These are phyloP conservation scores for Lasioglossum zephyrum DNA, from an alignment of 2,888 invertebrate genomes.

Conservation along the genomic window DNA sequence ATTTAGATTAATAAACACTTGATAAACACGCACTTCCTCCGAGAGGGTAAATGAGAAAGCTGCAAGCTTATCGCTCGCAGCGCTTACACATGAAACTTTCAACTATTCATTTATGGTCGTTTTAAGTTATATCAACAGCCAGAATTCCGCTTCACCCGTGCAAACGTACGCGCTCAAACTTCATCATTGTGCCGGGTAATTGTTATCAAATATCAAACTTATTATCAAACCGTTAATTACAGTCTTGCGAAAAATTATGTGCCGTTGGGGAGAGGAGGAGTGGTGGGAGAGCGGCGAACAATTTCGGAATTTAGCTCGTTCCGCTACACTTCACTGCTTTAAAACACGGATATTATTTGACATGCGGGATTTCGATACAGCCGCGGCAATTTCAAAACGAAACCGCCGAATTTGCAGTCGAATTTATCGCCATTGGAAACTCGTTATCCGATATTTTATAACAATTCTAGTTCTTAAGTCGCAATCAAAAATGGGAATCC, in stretches of 20 bases:
- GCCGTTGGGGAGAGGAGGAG: neutral
- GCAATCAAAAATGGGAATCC: no score
- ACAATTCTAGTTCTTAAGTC: no score
- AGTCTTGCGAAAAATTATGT: conserved; percentile 27
- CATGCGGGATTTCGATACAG: neutral
- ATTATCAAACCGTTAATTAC: conserved; percentile 39
- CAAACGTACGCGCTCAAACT: neutral
- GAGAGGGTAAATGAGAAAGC: conserved; percentile 20
- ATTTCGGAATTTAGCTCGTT: neutral
- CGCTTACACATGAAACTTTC: conserved; percentile 11
- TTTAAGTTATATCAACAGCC: conserved; percentile 49
- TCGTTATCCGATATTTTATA: neutral
- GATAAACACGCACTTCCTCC: neutral
- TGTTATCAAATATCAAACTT: conserved; percentile 36
- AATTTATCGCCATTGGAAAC: neutral
- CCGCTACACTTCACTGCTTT: neutral
- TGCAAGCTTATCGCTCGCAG: conserved; percentile 30
- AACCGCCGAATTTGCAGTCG: neutral
- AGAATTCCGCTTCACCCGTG: conserved; percentile 26
- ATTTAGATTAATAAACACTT: conserved; percentile 3
- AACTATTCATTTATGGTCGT: conserved; percentile 52
- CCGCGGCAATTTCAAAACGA: no score
- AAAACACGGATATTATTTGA: conserved; percentile 17
- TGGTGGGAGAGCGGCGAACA: neutral
- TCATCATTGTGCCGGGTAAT: conserved; percentile 18